A percentile compares a stretch with the other conserved stretches of the same genome.
phyloP scores from a whole-genome alignment of 2,797 vertebrate species.

The Hoplostethus mediterraneus region DNA sequence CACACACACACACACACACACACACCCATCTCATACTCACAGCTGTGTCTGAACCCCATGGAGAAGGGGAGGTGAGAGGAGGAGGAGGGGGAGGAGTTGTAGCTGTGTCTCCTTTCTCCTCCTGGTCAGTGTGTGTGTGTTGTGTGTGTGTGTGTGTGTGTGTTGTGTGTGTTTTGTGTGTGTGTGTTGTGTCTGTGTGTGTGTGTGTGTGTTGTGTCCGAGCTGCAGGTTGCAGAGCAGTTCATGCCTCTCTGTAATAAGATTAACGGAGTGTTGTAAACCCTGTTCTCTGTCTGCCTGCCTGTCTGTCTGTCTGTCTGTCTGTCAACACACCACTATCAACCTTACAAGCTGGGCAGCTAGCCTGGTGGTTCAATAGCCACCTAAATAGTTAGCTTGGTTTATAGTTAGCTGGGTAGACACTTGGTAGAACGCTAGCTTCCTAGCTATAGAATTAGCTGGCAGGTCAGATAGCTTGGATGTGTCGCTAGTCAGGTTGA shows the following conservation, averaged over 20 bases:
- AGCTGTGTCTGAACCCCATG: slow-evolving; percentile 43
- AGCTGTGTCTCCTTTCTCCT: slow-evolving; percentile 27
- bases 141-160: not conserved
- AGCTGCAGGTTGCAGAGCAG: slow-evolving; percentile 45
- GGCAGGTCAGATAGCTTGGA: no score
- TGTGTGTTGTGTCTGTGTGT: slow-evolving; percentile 10
- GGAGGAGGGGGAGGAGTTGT: slow-evolving; percentile 15
- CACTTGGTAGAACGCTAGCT: no score
- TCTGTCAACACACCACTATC: no score
- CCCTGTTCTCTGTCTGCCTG: slow-evolving; percentile 1
- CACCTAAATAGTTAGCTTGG: no score
- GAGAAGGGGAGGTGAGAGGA: not conserved
- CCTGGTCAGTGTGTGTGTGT: slow-evolving; percentile 7
- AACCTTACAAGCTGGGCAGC: no score
- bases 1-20: slow-evolving; percentile 10
- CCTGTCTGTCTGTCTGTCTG: no score
- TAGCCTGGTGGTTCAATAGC: no score
- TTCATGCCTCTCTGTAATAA: slow-evolving; percentile 68
- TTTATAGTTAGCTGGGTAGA: no score
- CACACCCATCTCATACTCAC: slow-evolving; percentile 41
- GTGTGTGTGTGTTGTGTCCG: slow-evolving; percentile 19
- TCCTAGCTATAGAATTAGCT: no score
- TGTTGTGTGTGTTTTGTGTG: slow-evolving; percentile 1
- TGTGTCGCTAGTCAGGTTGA: no score
- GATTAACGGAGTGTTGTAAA: slow-evolving; percentile 66